Evolutionary conservation across 2,888 invertebrate species (phyloP), one percentile per base, ranked within the genome.

Genomic region (Pristionchus fissidentatus): DNA sequence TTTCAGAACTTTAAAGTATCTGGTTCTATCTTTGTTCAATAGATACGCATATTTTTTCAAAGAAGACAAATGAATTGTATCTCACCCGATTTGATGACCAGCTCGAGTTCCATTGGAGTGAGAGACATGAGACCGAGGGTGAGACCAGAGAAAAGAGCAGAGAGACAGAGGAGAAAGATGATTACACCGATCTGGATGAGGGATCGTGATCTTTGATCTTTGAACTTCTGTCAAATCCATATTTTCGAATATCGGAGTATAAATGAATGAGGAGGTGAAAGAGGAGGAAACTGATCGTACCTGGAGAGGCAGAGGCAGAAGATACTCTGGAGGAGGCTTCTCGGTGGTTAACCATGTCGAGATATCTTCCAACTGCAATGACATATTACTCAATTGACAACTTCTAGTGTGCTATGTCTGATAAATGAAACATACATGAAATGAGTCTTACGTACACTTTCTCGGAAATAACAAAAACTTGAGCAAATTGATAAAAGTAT

Each of bases 121-220:
- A 99, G 93, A 0, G 98, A 95, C 98, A 99, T 97, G n/a, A 99
- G 94, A 0, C 99, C 94, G 49, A 99, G 94, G 93, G 99, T 99
- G 46, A 99, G 94, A 0, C 99, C 99, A 83, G 98, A 98, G 93
- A 99, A 99, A 2, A 99, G 93, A 0, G 97, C 97, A 0, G 98
- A 98, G 91, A 98, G 96, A 87, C 94, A 94, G 62, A 99, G 94
- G 87, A 98, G 96, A 22, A 93, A 78, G n/a, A 95, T 85, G 83
- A 97, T 95, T 26, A 96, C 94, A 0, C 94, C 89, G 82, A 96
- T 94, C 8, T 95, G 94, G 19, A 83, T 35, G 19, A 66, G 8
- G 7, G 22, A 66, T n/a, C 26, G 10, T 43, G n/a, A 41, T n/a
- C 8, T 35, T n/a, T 57, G 15, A 46, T 22, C 26, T 13, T n/a